Evolutionary conservation across 2,888 invertebrate genomes (phyloP).

Genomic region (Pseudococcus longispinus): DNA sequence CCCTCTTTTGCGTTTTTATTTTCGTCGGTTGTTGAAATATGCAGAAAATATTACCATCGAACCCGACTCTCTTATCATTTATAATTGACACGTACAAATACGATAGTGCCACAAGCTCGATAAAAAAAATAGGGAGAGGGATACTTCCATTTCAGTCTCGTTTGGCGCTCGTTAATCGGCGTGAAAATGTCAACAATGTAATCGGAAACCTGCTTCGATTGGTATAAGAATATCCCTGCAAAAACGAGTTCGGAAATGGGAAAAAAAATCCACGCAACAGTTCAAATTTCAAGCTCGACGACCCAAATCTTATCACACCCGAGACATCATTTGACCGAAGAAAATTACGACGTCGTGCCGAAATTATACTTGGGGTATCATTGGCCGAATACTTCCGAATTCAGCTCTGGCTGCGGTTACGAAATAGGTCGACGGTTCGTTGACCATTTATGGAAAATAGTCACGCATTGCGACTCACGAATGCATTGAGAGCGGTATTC

Average conservation of each 20-base stretch:
- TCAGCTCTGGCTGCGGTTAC: neutral
- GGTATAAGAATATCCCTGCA: neutral
- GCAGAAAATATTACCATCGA: neutral
- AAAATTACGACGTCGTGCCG: neutral
- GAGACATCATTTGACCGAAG: neutral
- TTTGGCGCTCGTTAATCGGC: neutral
- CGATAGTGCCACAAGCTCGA: neutral
- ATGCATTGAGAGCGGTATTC: neutral
- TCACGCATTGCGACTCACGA: conserved; percentile 11
- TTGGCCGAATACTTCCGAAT: neutral
- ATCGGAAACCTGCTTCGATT: neutral
- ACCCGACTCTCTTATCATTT: neutral
- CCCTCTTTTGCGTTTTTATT: neutral
- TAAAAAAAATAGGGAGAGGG: neutral
- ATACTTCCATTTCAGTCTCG: neutral
- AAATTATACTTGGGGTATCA: neutral
- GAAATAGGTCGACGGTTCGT: conserved; percentile 33
- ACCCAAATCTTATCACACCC: neutral
- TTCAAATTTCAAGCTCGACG: conserved; percentile 8
- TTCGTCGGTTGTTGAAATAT: neutral
- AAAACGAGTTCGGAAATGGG: neutral
- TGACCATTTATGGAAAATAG: conserved; percentile 39
- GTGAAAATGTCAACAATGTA: neutral
- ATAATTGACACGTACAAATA: neutral
- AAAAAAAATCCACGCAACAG: neutral